phyloP scores from a whole-genome alignment of 2,797 vertebrate species.

The Gymnocypris eckloni region DNA sequence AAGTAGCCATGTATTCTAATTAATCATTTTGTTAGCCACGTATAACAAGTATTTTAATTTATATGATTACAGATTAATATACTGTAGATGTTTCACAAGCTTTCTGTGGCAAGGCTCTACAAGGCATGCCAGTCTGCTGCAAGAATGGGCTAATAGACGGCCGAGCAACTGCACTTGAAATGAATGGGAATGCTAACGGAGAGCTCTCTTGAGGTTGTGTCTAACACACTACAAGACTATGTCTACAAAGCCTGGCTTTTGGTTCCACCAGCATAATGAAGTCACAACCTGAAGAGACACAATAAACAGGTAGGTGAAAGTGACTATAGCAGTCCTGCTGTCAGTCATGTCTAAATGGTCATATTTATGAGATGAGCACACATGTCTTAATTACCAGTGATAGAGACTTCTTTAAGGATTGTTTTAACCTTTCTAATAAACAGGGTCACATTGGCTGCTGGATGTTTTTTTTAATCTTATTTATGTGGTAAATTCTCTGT shows the following conservation, averaged over 20 bases:
- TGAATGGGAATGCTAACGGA: background rate
- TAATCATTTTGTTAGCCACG: background rate
- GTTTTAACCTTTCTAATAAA: background rate
- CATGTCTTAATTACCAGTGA: background rate
- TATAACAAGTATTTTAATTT: background rate
- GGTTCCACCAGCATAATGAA: background rate
- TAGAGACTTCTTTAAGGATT: background rate
- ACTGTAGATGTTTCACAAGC: background rate
- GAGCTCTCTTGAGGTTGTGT: background rate
- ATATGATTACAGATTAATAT: background rate
- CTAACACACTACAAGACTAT: background rate
- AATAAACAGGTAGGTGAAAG: conserved; percentile 12
- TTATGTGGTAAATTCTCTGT: background rate
- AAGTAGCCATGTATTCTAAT: background rate
- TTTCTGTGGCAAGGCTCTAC: background rate
- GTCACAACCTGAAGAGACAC: background rate
- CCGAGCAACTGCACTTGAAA: background rate
- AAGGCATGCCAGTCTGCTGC: background rate
- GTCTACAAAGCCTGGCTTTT: background rate
- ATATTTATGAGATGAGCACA: background rate
- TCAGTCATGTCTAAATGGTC: background rate
- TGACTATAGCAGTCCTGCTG: background rate
- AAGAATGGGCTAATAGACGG: background rate
- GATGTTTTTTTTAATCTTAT: background rate
- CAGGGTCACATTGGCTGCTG: background rate